Conservation (phyloP, 2,888 invertebrate genomes). For the Saturnia pavonia region DNA sequence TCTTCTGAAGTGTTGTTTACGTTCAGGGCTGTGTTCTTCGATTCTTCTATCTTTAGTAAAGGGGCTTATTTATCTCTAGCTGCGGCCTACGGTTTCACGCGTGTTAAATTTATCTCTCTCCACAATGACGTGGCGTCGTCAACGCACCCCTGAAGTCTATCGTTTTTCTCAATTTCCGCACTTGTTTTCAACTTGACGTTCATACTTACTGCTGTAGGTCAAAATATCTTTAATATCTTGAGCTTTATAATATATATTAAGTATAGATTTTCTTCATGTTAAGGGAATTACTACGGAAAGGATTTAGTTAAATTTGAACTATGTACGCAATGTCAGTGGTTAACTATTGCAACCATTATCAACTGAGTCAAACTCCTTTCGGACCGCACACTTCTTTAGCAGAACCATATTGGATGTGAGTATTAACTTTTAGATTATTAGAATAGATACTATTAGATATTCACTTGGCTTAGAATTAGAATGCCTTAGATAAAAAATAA, state of each 20-base stretch:
- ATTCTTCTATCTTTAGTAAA: background rate
- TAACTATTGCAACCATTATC: conserved; percentile 64
- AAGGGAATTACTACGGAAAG: background rate
- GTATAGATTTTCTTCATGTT: background rate
- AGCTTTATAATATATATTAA: too few species aligned
- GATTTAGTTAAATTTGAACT: background rate
- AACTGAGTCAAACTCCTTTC: conserved; percentile 47
- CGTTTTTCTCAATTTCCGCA: too few species aligned
- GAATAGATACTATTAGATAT: too few species aligned
- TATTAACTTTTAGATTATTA: conserved; percentile 30
- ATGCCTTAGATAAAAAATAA: too few species aligned
- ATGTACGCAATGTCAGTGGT: conserved; percentile 76
- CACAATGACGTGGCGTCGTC: too few species aligned
- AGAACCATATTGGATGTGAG: conserved; percentile 76
- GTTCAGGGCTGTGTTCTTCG: background rate
- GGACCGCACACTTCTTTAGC: conserved; percentile 49
- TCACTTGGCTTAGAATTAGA: too few species aligned
- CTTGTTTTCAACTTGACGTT: too few species aligned
- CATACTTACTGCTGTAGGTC: too few species aligned
- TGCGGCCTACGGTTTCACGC: too few species aligned
- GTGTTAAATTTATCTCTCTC: too few species aligned
- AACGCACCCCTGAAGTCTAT: too few species aligned
- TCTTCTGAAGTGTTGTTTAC: background rate
- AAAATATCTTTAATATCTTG: too few species aligned
- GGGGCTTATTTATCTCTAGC: background rate